phyloP scores from a whole-genome alignment of 2,113 vertebrate species.

The Indicator indicator region DNA sequence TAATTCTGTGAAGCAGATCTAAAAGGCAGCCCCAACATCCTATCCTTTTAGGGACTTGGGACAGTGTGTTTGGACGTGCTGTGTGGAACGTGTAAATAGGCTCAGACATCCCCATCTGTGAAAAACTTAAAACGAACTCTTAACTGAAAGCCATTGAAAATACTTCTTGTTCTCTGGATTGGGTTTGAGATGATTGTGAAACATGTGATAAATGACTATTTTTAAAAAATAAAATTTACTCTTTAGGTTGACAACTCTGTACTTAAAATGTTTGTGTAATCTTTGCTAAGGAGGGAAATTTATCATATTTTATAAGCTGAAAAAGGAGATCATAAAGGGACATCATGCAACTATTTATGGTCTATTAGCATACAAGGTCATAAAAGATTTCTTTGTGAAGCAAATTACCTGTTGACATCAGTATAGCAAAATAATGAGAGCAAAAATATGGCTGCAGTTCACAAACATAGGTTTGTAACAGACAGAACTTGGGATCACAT shows the following conservation, averaged over 20 bases:
- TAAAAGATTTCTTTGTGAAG: neutral
- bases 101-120: neutral
- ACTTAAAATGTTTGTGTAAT: neutral
- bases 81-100: neutral
- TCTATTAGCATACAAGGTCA: neutral
- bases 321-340: neutral
- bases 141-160: neutral
- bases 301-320: neutral
- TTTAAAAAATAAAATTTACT: neutral
- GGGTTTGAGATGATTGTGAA: neutral
- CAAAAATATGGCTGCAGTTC: neutral
- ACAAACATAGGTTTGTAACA: neutral
- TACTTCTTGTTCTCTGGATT: neutral
- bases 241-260: neutral
- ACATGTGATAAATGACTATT: neutral
- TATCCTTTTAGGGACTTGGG: neutral
- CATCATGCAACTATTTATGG: neutral
- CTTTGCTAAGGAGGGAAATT: neutral
- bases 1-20: neutral
- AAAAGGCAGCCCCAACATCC: neutral
- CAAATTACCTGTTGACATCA: neutral
- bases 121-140: neutral
- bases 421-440: neutral
- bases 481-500: neutral
- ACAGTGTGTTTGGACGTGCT: neutral